A percentile compares a stretch with the other conserved stretches of the same genome.
Evolutionary conservation across 2,888 invertebrate species (phyloP).

Genomic region (Gisinianus flammeolus): DNA sequence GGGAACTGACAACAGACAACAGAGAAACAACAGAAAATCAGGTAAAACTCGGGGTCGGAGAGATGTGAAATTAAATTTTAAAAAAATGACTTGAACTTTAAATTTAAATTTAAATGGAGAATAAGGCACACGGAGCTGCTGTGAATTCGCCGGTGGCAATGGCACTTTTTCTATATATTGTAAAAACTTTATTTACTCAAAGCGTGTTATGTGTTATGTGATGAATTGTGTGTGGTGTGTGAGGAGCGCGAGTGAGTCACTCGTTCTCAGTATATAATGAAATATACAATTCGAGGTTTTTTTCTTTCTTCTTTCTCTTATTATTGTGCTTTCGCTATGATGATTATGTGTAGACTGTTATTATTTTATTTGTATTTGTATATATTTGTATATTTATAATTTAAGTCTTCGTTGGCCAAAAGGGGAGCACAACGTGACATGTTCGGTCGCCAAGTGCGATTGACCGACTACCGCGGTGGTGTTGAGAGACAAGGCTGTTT

Average conservation of each 20-base stretch:
- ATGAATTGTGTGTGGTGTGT: too few relatives aligned
- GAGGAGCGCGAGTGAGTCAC: too few relatives aligned
- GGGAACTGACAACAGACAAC: too few relatives aligned
- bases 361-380: not conserved
- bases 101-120: not conserved
- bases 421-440: slow-evolving; percentile 26
- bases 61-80: too few relatives aligned
- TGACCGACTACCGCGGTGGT: slow-evolving; percentile 22
- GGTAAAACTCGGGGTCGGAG: too few relatives aligned
- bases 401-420: slow-evolving; percentile 13
- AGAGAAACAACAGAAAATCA: too few relatives aligned
- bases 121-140: not conserved
- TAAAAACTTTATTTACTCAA: not conserved
- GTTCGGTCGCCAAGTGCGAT: slow-evolving; percentile 32
- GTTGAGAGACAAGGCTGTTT: slow-evolving; percentile 28
- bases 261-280: too few relatives aligned
- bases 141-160: not conserved
- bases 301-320: too few relatives aligned
- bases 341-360: not conserved
- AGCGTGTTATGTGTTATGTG: too few relatives aligned
- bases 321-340: too few relatives aligned
- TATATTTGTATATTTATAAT: not conserved
- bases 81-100: too few relatives aligned
- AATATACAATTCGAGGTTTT: not conserved
- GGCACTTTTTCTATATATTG: not conserved